Evolutionary conservation across 2,888 invertebrate genomes (phyloP).

Genomic region (Ferdinandea cuprea): DNA sequence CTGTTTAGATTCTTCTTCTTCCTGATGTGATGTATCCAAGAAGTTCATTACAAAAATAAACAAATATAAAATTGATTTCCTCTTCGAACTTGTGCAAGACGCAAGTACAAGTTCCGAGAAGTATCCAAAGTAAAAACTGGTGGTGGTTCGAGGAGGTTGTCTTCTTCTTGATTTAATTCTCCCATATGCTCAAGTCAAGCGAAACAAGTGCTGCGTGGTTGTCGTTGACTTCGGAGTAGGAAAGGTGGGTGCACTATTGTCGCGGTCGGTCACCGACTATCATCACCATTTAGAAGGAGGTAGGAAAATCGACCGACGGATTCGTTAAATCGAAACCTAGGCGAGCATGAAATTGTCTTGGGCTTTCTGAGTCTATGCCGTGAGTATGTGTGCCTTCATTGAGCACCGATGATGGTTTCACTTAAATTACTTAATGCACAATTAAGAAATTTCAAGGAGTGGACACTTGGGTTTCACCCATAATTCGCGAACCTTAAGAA

Average conservation of each 20-base stretch:
- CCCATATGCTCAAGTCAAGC: constrained; percentile 72
- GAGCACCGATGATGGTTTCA: constrained; percentile 59
- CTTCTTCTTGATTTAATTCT: constrained; percentile 39
- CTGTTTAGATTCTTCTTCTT: constrained; percentile 42
- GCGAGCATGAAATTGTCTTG: constrained; percentile 72
- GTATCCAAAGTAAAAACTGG: not conserved
- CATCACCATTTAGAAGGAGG: constrained; percentile 31
- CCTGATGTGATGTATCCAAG: not conserved
- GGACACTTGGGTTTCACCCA: constrained; percentile 46
- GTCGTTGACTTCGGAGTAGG: constrained; percentile 1
- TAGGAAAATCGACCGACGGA: not conserved
- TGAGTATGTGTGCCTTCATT: constrained; percentile 26
- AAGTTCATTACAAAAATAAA: constrained; percentile 26
- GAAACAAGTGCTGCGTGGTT: constrained; percentile 63
- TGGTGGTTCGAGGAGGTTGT: constrained; percentile 18
- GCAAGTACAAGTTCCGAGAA: constrained; percentile 33
- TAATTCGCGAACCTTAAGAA: constrained; percentile 36
- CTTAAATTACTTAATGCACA: constrained; percentile 66
- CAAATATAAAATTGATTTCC: constrained; percentile 71
- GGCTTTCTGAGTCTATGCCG: constrained; percentile 7
- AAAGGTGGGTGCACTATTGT: constrained; percentile 68
- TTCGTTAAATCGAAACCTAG: constrained; percentile 44
- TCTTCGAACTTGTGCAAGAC: constrained; percentile 20
- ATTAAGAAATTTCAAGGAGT: constrained; percentile 72
- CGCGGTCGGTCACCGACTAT: constrained; percentile 64